Evolutionary conservation across 2,797 vertebrate genomes (phyloP).

Genomic region (Crocidura indochinensis): DNA sequence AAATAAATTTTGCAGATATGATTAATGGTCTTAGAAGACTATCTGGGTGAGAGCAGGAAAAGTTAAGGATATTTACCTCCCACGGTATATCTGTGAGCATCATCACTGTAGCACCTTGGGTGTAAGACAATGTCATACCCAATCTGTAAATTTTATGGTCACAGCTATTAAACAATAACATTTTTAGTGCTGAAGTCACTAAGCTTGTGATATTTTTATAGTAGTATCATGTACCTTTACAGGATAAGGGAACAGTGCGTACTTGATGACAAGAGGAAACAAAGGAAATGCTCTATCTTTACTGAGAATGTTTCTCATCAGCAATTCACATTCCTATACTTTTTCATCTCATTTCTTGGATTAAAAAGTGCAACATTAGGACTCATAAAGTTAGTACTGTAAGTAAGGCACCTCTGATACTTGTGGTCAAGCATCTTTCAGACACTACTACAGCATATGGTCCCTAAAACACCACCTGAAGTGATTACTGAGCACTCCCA

Average conservation of each 20-base stretch:
- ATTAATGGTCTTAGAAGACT: constrained; percentile 14
- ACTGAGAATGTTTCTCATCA: too few relatives aligned
- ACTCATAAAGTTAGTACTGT: background rate
- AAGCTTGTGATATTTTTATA: background rate
- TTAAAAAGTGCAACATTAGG: too few relatives aligned
- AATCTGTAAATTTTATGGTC: too few relatives aligned
- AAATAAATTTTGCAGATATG: background rate
- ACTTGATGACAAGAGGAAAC: too few relatives aligned
- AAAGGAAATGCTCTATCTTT: too few relatives aligned
- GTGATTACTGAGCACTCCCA: too few relatives aligned
- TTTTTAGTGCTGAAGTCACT: background rate
- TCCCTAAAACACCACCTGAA: too few relatives aligned
- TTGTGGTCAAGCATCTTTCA: background rate
- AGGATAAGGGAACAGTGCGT: background rate
- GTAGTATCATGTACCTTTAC: background rate
- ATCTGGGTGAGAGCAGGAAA: constrained; percentile 14
- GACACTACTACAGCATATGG: too few relatives aligned
- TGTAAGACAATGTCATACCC: too few relatives aligned
- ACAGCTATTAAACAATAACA: constrained; percentile 14
- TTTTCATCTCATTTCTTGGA: too few relatives aligned
- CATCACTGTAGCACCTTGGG: background rate
- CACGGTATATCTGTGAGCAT: background rate
- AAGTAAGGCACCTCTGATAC: background rate
- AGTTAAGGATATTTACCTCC: background rate
- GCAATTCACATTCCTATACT: too few relatives aligned